These are phyloP conservation scores for Notolabrus celidotus DNA, from an alignment of 2,797 vertebrate genomes.

Conservation along the genomic window DNA sequence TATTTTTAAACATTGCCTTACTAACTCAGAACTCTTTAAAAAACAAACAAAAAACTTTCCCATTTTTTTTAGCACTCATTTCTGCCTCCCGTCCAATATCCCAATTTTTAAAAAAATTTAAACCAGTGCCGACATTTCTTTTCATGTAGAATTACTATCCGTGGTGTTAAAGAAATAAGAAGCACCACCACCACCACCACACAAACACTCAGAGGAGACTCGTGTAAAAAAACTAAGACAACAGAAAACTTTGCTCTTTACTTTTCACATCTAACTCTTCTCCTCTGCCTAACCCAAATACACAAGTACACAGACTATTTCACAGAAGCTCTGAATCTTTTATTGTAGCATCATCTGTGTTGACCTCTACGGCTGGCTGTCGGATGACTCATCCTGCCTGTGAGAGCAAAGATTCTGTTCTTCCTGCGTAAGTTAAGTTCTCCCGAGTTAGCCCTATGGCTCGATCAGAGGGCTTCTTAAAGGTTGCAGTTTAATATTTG, in stretches of 20 bases:
- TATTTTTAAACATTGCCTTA: too few species aligned
- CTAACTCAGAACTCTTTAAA: too few species aligned
- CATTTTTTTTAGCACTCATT: not conserved
- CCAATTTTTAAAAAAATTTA: not conserved
- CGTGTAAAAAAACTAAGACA: not conserved
- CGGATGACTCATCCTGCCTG: slow-evolving; percentile 21
- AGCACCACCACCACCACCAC: not conserved
- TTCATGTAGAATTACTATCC: not conserved
- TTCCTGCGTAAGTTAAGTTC: slow-evolving; percentile 18
- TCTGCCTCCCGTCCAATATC: not conserved
- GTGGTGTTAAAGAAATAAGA: not conserved
- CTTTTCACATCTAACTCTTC: slow-evolving; percentile 20
- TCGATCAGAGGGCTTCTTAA: slow-evolving; percentile 17
- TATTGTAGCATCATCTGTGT: slow-evolving; percentile 66
- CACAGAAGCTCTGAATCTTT: slow-evolving; percentile 66
- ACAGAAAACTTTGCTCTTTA: slow-evolving; percentile 25
- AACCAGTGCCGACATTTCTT: not conserved
- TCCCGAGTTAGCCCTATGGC: not conserved
- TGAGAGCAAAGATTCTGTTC: slow-evolving; percentile 25
- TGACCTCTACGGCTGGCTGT: slow-evolving; percentile 33
- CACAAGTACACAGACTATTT: slow-evolving; percentile 36
- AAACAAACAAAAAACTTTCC: too few species aligned
- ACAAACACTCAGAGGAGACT: slow-evolving; percentile 3
- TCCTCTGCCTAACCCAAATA: slow-evolving; percentile 26
- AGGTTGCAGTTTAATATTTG: not conserved